Conservation (phyloP, 2,888 invertebrate species). For the Seira ritae region DNA sequence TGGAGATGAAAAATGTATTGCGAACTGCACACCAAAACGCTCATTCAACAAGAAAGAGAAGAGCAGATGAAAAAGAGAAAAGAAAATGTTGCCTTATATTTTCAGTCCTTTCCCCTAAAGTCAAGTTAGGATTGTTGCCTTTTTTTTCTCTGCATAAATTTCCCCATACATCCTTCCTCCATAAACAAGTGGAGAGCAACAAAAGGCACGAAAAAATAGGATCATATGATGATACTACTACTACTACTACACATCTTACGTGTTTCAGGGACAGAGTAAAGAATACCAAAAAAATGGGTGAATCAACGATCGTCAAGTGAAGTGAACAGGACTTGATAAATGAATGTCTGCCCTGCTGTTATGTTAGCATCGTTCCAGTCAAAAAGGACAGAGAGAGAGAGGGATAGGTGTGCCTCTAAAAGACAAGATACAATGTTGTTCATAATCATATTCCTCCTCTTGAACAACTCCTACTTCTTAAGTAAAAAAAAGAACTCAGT, state of each 20-base stretch:
- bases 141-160: slow-evolving; percentile 16
- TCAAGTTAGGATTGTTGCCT: background rate
- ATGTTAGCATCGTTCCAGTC: background rate
- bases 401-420: background rate
- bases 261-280: background rate
- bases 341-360: background rate
- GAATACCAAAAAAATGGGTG: background rate
- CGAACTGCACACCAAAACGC: slow-evolving; percentile 31
- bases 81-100: background rate
- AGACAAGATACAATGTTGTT: background rate
- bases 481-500: background rate
- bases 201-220: background rate
- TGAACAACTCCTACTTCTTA: background rate
- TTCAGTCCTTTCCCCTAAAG: background rate
- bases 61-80: background rate
- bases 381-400: background rate
- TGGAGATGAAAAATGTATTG: slow-evolving; percentile 22
- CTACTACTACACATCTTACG: background rate
- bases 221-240: background rate
- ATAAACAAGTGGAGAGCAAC: background rate
- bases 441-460: background rate
- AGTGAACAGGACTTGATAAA: slow-evolving; percentile 1
- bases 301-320: slow-evolving; percentile 1
- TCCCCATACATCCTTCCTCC: slow-evolving; percentile 11
- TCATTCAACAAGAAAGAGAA: slow-evolving; percentile 28